Conservation (phyloP, 1,140 invertebrate species). For the Liolophura sinensis region DNA sequence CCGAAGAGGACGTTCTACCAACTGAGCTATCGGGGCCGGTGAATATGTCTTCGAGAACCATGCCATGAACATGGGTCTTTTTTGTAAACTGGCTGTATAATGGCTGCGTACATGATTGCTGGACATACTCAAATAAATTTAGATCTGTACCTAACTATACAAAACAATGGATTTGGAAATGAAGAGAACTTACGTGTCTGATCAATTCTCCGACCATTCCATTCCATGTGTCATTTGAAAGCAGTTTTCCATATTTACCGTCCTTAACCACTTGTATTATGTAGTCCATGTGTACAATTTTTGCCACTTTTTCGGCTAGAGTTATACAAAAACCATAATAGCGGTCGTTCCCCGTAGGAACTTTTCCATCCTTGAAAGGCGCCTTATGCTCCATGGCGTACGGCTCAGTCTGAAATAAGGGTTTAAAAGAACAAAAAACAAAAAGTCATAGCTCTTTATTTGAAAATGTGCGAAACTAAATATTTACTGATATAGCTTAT, state of each 20-base stretch:
- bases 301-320: slow-evolving; percentile 65
- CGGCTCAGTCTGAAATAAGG: too few relatives aligned
- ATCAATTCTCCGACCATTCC: slow-evolving; percentile 96
- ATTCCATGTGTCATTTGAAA: slow-evolving; percentile 86
- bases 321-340: slow-evolving; percentile 87
- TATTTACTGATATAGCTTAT: too few relatives aligned
- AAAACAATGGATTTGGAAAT: too few relatives aligned
- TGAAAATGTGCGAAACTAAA: neutral
- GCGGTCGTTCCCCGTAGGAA: neutral
- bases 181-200: slow-evolving; percentile 73
- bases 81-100: too few relatives aligned
- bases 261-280: slow-evolving; percentile 40
- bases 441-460: neutral
- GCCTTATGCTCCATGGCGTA: too few relatives aligned
- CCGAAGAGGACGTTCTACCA: too few relatives aligned
- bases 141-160: too few relatives aligned
- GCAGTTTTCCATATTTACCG: slow-evolving; percentile 50
- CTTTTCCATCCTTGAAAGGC: neutral
- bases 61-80: too few relatives aligned
- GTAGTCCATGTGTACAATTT: slow-evolving; percentile 77
- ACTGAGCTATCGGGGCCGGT: too few relatives aligned
- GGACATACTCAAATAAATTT: too few relatives aligned
- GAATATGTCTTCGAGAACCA: too few relatives aligned
- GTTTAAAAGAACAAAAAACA: neutral
- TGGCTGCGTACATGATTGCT: too few relatives aligned